phyloP scores from a whole-genome alignment of 2,888 invertebrate species.

The Drosophila meridiana region DNA sequence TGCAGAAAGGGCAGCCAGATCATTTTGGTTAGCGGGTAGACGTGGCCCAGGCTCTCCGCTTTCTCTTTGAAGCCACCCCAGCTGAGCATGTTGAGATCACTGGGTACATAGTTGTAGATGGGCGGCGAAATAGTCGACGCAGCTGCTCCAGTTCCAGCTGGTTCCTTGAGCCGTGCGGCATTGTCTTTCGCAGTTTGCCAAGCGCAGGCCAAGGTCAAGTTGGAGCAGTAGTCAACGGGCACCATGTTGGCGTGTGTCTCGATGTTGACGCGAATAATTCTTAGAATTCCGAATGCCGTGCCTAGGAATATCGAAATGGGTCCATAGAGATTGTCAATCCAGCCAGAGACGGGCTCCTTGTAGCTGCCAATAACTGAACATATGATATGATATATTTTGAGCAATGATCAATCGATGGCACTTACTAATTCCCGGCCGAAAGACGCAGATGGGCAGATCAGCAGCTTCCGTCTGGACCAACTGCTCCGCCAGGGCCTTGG shows the following conservation, averaged over 20 bases:
- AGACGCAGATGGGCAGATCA: conserved; percentile 88
- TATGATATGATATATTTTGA: no score
- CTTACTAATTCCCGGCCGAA: conserved; percentile 89
- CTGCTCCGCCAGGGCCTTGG: conserved; percentile 90
- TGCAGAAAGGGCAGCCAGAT: conserved; percentile 89
- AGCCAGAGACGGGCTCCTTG: conserved; percentile 87
- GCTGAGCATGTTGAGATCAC: conserved; percentile 90
- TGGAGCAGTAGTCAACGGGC: conserved; percentile 85
- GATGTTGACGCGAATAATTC: conserved; percentile 79
- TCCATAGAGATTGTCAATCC: conserved; percentile 90
- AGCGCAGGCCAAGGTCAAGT: conserved; percentile 84
- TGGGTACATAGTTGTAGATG: conserved; percentile 93
- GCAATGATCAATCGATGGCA: conserved; percentile 4
- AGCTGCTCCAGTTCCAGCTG: conserved; percentile 38
- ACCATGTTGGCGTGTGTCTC: conserved; percentile 84
- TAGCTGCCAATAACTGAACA: conserved; percentile 82
- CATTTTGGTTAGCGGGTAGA: conserved; percentile 88
- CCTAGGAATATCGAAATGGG: conserved; percentile 85
- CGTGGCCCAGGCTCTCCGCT: conserved; percentile 83
- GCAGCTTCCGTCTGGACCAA: conserved; percentile 86
- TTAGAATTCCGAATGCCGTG: conserved; percentile 87
- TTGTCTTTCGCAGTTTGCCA: conserved; percentile 83
- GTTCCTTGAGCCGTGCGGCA: background rate
- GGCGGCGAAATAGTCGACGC: conserved; percentile 1
- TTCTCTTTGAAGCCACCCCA: conserved; percentile 89